Percentiles rank a stretch among this genome's conserved stretches.
These are phyloP conservation scores for Sciurus vulgaris DNA, from an alignment of 2,797 vertebrate genomes.

Conservation along the genomic window DNA sequence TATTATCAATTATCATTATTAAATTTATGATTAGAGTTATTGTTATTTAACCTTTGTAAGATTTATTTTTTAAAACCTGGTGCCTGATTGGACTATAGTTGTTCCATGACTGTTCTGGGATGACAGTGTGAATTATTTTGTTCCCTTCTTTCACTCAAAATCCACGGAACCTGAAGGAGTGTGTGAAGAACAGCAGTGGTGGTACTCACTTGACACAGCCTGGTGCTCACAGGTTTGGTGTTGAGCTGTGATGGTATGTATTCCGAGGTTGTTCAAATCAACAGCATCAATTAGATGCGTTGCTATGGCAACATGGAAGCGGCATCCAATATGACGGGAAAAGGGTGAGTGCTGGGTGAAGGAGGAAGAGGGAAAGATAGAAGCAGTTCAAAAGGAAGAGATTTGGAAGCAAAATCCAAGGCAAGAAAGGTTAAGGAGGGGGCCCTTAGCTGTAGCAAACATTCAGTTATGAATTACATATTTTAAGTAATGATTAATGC, in stretches of 20 bases:
- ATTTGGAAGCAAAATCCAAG: not conserved
- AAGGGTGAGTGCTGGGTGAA: not conserved
- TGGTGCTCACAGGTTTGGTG: not conserved
- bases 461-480: not conserved
- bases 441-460: not conserved
- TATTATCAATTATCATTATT: not conserved
- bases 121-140: not conserved
- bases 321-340: not conserved
- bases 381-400: not conserved
- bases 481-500: not conserved
- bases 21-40: not conserved
- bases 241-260: not conserved
- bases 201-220: not conserved
- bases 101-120: not conserved
- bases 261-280: not conserved
- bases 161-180: not conserved
- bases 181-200: not conserved
- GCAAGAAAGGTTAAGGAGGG: not conserved
- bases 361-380: not conserved
- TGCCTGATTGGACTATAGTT: not conserved
- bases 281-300: not conserved
- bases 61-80: slow-evolving; percentile 28
- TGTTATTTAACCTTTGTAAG: slow-evolving; percentile 8
- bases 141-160: no score
- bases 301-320: not conserved